phyloP scores from a whole-genome alignment of 37 sponge, comb jelly and placozoan species.

The Mnemiopsis leidyi region DNA sequence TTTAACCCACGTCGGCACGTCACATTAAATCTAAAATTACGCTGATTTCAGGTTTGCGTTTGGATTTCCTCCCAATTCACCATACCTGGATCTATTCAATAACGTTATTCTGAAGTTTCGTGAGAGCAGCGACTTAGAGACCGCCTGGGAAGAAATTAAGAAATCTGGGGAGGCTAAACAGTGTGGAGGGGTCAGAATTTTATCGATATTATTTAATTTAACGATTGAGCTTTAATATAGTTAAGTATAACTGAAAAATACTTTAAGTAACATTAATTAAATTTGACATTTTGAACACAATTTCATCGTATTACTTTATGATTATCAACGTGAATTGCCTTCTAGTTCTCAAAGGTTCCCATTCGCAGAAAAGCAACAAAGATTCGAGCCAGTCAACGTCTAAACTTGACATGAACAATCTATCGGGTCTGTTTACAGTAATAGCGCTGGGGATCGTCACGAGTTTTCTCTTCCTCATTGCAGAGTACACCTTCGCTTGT shows the following conservation, averaged over 20 bases:
- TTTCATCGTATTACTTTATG: no score
- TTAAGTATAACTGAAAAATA: no score
- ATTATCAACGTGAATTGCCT: no score
- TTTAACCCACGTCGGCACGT: no score
- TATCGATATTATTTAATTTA: no score
- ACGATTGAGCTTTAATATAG: no score
- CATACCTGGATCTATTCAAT: background rate
- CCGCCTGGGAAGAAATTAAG: background rate
- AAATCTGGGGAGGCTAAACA: background rate
- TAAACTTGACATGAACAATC: conserved; percentile 16
- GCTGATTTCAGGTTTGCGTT: conserved; percentile 15
- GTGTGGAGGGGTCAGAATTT: background rate
- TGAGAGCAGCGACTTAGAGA: background rate
- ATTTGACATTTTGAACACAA: no score
- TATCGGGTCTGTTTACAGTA: conserved; percentile 3
- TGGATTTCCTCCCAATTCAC: conserved; percentile 26
- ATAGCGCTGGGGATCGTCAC: background rate
- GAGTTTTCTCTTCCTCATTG: conserved; percentile 14
- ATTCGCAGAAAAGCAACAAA: conserved; percentile 13
- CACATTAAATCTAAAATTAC: no score
- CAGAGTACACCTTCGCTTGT: conserved; percentile 20
- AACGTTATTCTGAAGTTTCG: conserved; percentile 15
- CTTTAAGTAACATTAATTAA: no score
- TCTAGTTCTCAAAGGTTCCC: no score
- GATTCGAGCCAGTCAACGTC: background rate